These are phyloP conservation scores for Drosophila silvestris DNA, from an alignment of 2,888 invertebrate species.

Conservation along the genomic window DNA sequence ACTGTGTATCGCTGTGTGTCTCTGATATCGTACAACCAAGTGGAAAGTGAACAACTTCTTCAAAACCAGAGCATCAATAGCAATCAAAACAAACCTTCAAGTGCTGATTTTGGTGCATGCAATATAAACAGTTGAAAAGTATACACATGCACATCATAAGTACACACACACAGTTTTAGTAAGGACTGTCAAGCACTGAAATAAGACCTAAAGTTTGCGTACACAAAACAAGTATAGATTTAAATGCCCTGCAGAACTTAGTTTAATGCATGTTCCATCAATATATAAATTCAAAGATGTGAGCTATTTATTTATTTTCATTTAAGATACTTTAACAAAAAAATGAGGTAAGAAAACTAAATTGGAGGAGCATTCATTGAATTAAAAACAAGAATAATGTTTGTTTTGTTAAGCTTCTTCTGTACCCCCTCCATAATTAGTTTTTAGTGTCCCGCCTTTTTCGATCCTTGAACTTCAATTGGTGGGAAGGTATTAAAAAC, in stretches of 20 bases:
- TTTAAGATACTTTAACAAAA: background rate
- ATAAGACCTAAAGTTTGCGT: background rate
- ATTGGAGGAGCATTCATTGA: background rate
- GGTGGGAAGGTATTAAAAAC: too few species aligned
- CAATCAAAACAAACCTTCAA: constrained; percentile 78
- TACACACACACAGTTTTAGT: constrained; percentile 9
- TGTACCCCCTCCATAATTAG: background rate
- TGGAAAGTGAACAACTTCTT: constrained; percentile 52
- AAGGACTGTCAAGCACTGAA: constrained; percentile 44
- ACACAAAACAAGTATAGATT: constrained; percentile 19
- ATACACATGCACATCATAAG: constrained; percentile 31
- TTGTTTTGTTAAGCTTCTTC: background rate
- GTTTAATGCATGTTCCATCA: background rate
- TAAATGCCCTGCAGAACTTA: constrained; percentile 20
- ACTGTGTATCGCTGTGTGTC: constrained; percentile 9
- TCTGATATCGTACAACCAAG: constrained; percentile 35
- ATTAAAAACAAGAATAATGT: background rate
- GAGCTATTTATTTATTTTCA: too few species aligned
- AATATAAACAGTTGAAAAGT: constrained; percentile 70
- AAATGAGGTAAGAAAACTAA: too few species aligned
- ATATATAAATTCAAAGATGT: background rate
- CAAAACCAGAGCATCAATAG: constrained; percentile 69
- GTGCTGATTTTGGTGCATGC: constrained; percentile 78
- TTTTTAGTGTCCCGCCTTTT: background rate
- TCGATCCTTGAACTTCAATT: too few species aligned